Evolutionary conservation across 2,113 vertebrate genomes (phyloP).

Genomic region (Colinus virginianus): DNA sequence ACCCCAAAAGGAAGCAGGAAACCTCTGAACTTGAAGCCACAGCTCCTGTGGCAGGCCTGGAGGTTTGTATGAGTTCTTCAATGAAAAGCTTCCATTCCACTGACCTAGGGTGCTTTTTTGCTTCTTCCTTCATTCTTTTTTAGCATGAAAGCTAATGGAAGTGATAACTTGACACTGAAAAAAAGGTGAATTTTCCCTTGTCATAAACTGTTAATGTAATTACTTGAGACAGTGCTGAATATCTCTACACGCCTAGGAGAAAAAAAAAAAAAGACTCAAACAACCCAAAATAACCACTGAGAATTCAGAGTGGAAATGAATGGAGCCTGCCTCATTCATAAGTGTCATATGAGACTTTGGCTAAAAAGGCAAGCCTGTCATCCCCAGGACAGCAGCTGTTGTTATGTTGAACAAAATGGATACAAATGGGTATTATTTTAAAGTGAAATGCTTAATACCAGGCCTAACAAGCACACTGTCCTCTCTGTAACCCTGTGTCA

Average conservation of each 20-base stretch:
- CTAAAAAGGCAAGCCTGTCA: slow-evolving; percentile 82
- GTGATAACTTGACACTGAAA: slow-evolving; percentile 17
- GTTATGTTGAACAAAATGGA: slow-evolving; percentile 90
- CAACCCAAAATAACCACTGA: slow-evolving; percentile 71
- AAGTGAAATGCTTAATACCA: slow-evolving; percentile 88
- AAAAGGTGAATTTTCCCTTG: slow-evolving; percentile 50
- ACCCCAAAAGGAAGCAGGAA: background rate
- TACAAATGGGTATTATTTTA: slow-evolving; percentile 96
- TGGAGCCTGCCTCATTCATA: slow-evolving; percentile 82
- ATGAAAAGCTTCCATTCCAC: background rate
- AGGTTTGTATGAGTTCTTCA: background rate
- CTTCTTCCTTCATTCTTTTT: background rate
- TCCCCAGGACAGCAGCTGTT: slow-evolving; percentile 84
- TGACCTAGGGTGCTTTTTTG: background rate
- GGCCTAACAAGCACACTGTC: slow-evolving; percentile 87
- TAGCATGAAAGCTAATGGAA: background rate
- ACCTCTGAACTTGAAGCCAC: background rate
- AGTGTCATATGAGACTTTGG: slow-evolving; percentile 81
- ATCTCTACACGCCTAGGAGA: slow-evolving; percentile 35
- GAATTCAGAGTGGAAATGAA: slow-evolving; percentile 79
- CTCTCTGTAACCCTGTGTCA: slow-evolving; percentile 88
- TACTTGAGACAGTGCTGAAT: slow-evolving; percentile 69
- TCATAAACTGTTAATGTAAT: slow-evolving; percentile 54
- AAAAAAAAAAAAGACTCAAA: background rate
- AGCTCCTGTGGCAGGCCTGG: background rate